Evolutionary conservation across 2,888 invertebrate genomes (phyloP).

Genomic region (Zonitis immaculata): DNA sequence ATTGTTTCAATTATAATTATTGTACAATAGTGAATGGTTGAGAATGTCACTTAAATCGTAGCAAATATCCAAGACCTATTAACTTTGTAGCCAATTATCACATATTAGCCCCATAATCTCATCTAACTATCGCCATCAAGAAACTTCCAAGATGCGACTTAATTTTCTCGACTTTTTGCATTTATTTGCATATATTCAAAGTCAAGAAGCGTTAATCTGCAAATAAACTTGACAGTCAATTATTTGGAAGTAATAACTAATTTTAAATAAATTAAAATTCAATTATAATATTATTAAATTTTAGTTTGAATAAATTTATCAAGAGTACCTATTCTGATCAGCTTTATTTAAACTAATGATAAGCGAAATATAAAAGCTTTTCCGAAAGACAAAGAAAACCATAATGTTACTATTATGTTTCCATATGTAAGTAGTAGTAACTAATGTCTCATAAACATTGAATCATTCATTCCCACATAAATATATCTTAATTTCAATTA

Average conservation of each 20-base stretch:
- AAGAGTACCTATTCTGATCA: too few species aligned
- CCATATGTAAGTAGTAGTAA: slow-evolving; percentile 7
- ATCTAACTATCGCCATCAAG: slow-evolving; percentile 13
- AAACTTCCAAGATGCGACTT: slow-evolving; percentile 12
- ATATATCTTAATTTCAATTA: neutral
- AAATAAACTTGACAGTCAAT: slow-evolving; percentile 4
- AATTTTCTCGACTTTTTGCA: slow-evolving; percentile 5
- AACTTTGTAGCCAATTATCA: slow-evolving; percentile 18
- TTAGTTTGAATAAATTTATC: too few species aligned
- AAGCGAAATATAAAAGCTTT: slow-evolving; percentile 5
- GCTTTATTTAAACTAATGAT: too few species aligned
- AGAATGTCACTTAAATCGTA: slow-evolving; percentile 6
- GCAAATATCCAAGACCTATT: slow-evolving; percentile 7
- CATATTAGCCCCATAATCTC: slow-evolving; percentile 18
- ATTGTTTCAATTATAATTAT: neutral
- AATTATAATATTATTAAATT: too few species aligned
- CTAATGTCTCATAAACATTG: slow-evolving; percentile 8
- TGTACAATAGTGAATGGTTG: neutral
- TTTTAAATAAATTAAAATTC: slow-evolving; percentile 1
- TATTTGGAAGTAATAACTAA: slow-evolving; percentile 4
- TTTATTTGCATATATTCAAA: slow-evolving; percentile 9
- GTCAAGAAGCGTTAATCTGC: neutral
- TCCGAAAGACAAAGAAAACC: slow-evolving; percentile 1
- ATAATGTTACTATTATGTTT: slow-evolving; percentile 12
- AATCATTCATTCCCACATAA: neutral